These are phyloP conservation scores for Ictalurus furcatus DNA, from an alignment of 2,113 vertebrate genomes.

Conservation along the genomic window DNA sequence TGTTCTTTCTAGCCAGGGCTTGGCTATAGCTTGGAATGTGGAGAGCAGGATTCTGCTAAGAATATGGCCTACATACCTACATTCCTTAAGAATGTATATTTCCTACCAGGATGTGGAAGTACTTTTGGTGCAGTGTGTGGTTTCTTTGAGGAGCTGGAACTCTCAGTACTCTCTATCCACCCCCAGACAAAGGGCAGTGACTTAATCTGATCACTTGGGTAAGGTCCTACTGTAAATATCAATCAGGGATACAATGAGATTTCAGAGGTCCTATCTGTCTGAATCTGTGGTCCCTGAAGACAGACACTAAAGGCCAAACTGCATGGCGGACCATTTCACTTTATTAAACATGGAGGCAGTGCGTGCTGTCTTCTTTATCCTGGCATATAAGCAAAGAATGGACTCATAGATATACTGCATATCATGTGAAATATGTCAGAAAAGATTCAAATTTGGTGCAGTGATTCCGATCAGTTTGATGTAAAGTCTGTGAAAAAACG, in stretches of 20 bases:
- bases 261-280: conserved; percentile 24
- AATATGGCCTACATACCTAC: background rate
- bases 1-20: background rate
- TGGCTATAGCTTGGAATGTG: background rate
- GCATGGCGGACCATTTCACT: background rate
- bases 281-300: conserved; percentile 10
- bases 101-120: background rate
- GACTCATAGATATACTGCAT: background rate
- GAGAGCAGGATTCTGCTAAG: background rate
- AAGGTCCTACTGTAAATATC: conserved; percentile 26
- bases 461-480: background rate
- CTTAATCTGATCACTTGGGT: conserved; percentile 29
- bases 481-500: background rate
- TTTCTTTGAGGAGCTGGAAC: background rate
- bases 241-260: conserved; percentile 35
- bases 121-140: background rate
- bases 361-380: background rate
- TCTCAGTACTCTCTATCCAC: background rate
- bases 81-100: background rate
- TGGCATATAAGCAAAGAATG: background rate
- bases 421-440: background rate
- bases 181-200: conserved; percentile 25
- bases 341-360: background rate
- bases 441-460: background rate
- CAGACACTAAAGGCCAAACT: conserved; percentile 21